Base-by-base conservation (phyloP, 2,113 vertebrate species). In the Eretmodus cyanostictus region DNA sequence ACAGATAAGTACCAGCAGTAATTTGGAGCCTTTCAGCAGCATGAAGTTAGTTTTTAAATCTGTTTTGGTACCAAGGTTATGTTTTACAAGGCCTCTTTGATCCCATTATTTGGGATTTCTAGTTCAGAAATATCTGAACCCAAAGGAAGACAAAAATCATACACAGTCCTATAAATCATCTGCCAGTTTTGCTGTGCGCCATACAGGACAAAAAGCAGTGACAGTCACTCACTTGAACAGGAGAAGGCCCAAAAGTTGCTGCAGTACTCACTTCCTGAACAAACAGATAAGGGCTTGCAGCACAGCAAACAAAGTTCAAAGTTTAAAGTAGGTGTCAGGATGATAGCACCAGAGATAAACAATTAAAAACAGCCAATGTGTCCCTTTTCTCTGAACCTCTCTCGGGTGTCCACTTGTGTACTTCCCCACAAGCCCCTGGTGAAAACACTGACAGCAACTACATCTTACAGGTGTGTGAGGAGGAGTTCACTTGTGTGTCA, bases 221-320 rank as follows among this genome's bases (percentile, higher is more conserved):
- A 76, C 61, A 55, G 81, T 38, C 85, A n/a, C 34, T 83, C 63
- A 55, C 42, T 57, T 3, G 2, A n/a, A 91, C 79, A 84, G 34
- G 12, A 86, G 80, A 92, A 89, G 40, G 9, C 83, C 84, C 55
- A 36, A 80, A 87, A 89, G 38, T 53, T 90, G 61, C 85, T 53
- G 51, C 24, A 61, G 8, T 27, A 53, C 36, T 81, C 24, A 85
- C 51, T 79, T 86, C 51, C 80, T 92, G 76, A 78, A 24, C 81
- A 87, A 42, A 86, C 17, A 55, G 61, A 73, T 40, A 78, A 81
- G 11, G 7, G 22, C 81, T 87, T 19, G 53, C 63, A 91, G 42
- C 89, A 88, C 86, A 78, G 73, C 73, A 89, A 92, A 73, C 34
- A 61, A 68, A 82, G 82, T 53, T 91, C 54, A 82, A 89, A 84